Base-by-base conservation (phyloP, 2,113 vertebrate species). In the Otis tarda region DNA sequence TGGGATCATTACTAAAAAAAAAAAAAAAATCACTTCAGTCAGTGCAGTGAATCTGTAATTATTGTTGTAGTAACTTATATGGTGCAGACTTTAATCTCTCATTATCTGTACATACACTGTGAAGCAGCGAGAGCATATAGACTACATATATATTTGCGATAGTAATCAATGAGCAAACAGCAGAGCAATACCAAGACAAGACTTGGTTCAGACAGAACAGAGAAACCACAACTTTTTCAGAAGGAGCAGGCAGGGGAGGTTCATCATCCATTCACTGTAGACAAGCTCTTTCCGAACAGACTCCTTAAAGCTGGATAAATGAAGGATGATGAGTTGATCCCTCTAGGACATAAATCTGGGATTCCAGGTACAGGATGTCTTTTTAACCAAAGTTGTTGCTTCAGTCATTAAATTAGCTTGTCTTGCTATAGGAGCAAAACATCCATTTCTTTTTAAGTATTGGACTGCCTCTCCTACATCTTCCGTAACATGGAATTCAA, bases 361-460 rank as follows among this genome's bases (percentile, higher is more conserved):
- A 79, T 93, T 91, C 35, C 24, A 73, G 12, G 4, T n/a, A 31
- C 10, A 85, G 9, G 17, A 77, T 55, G 15, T 45, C 14, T 86
- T 95, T 95, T 83, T 52, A 88, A 88, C 4, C 5, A 45, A 83
- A 83, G 28, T 28, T 95, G 64, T 90, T 93, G 35, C 19, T 93
- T 79, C 21, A 39, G 67, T 69, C 37, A 73, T 65, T 87, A 79
- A 79, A 91, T 65, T 37, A 68, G 22, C 23, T 79, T 61, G 85
- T 79, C 53, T 76, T 74, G 16, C 28, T 71, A 3, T 33, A 27
- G 45, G 39, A 75, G 53, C 24, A 73, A 90, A 93, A 50, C 24
- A 73, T 65, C 85, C 5, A 41, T 19, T 81, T 91, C 16, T 56
- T 68, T 74, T 18, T 41, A 82, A 82, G 41, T 65, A 45, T 15